Evolutionary conservation across 2,888 invertebrate genomes (phyloP), one percentile per base, ranked within the genome.

Genomic region (Caenorhabditis sinica): DNA sequence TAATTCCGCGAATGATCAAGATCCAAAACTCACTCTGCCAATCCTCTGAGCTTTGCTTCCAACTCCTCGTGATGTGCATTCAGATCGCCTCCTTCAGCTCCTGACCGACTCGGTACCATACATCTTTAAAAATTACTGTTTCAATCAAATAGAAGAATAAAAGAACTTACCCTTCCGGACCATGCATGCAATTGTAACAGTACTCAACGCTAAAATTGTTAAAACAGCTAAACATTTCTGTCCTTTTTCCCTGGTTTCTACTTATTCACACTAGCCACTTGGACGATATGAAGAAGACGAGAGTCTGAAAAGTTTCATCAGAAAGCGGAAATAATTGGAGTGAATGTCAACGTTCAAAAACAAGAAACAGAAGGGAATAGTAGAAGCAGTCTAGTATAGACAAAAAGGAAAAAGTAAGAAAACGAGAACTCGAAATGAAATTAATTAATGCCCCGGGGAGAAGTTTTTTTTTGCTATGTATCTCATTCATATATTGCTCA

Each of bases 131-230:
- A 33, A 40, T 1, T 2, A 30, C n/a, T n/a, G 13, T 28, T 60
- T 17, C 5, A 9, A 20, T 15, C 15, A 4, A 23, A 53, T 0
- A 8, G 11, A 23, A 2, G 28, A 15, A 11, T 51, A 36, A 43
- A n/a, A 8, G 11, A 36, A 60, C 66, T 58, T 28, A 84, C 81
- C 84, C 84, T 15, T 84, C 68, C 1, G 81, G 80, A 17, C 84
- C 84, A 72, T 84, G 81, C 51, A 76, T 51, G 43, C 80, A 81
- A 33, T 74, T 56, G 51, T 80, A 75, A 53, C 74, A 83, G 30
- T 69, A 73, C 15, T 40, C 66, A 23, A 53, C 13, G 49, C 83
- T 69, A 60, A 83, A 20, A 20, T n/a, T 49, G 45, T 45, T 25
- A 23, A 61, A 69, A 58, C 73, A 83, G 33, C 79, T 43, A 61